Evolutionary conservation across 1,140 invertebrate genomes (phyloP).

Genomic region (Gerris buenoi): DNA sequence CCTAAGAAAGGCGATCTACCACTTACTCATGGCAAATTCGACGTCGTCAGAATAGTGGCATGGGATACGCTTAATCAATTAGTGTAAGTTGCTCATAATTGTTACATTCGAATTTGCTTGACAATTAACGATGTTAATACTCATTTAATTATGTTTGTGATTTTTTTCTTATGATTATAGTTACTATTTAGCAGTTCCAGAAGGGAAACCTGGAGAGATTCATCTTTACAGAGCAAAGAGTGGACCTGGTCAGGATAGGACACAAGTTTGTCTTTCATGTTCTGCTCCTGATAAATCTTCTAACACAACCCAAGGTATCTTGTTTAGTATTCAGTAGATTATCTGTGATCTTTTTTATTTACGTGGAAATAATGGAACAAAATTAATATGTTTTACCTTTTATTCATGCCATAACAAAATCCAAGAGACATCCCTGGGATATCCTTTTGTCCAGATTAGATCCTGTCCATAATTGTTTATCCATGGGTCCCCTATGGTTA

Average conservation of each 20-base stretch:
- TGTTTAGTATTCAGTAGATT: not conserved
- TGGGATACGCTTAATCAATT: slow-evolving; percentile 71
- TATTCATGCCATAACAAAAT: too few relatives aligned
- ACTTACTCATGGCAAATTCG: slow-evolving; percentile 70
- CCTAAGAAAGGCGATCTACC: slow-evolving; percentile 51
- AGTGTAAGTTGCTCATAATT: slow-evolving; percentile 74
- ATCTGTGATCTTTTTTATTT: too few relatives aligned
- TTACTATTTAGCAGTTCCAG: slow-evolving; percentile 71
- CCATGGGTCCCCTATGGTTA: too few relatives aligned
- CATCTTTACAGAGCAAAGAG: slow-evolving; percentile 63
- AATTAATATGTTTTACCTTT: too few relatives aligned
- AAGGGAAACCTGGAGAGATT: slow-evolving; percentile 60
- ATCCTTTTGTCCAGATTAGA: too few relatives aligned
- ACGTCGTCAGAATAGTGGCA: slow-evolving; percentile 65
- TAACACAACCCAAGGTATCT: not conserved
- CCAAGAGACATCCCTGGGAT: too few relatives aligned
- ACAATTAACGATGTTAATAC: too few relatives aligned
- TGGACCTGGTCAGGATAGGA: slow-evolving; percentile 46
- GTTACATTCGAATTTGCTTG: too few relatives aligned
- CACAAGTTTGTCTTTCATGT: slow-evolving; percentile 61
- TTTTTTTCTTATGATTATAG: too few relatives aligned
- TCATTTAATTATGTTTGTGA: too few relatives aligned
- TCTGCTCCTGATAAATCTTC: slow-evolving; percentile 19
- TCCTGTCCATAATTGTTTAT: too few relatives aligned
- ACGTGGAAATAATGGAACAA: too few relatives aligned